Percentiles rank a stretch among this genome's conserved stretches.
phyloP scores from a whole-genome alignment of 2,888 invertebrate species.

The Lasioglossum figueresi region DNA sequence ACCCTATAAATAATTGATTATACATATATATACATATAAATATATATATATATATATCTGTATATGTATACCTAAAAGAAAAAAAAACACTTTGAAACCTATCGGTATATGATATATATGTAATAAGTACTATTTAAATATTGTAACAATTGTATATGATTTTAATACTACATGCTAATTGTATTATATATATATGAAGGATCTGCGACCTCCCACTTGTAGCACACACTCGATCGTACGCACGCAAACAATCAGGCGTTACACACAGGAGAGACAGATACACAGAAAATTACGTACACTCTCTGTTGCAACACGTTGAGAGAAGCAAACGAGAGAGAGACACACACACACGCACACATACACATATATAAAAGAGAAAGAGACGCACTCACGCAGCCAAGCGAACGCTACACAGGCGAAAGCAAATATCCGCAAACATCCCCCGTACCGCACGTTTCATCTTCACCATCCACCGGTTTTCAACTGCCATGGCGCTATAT shows the following conservation, averaged over 20 bases:
- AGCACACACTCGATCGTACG: conserved; percentile 75
- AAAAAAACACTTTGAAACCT: conserved; percentile 72
- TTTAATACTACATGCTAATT: conserved; percentile 84
- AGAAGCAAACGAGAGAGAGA: background rate
- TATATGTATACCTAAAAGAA: conserved; percentile 77
- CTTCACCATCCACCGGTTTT: conserved; percentile 72
- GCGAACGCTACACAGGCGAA: background rate
- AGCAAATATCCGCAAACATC: background rate
- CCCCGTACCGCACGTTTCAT: background rate
- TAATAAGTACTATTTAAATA: conserved; percentile 84
- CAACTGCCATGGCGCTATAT: conserved; percentile 81
- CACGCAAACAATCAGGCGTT: conserved; percentile 15
- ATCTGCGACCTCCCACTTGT: conserved; percentile 83
- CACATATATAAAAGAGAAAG: background rate
- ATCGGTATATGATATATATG: conserved; percentile 82
- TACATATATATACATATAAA: conserved; percentile 78
- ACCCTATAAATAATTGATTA: conserved; percentile 82
- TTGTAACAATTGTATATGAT: conserved; percentile 84
- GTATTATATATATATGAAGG: conserved; percentile 83
- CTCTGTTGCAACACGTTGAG: background rate
- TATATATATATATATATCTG: conserved; percentile 77
- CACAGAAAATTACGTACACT: background rate
- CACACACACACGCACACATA: background rate
- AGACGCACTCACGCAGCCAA: background rate
- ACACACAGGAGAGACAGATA: background rate